Evolutionary conservation across 2,797 vertebrate species (phyloP).

Genomic region (Cynopterus sphinx): DNA sequence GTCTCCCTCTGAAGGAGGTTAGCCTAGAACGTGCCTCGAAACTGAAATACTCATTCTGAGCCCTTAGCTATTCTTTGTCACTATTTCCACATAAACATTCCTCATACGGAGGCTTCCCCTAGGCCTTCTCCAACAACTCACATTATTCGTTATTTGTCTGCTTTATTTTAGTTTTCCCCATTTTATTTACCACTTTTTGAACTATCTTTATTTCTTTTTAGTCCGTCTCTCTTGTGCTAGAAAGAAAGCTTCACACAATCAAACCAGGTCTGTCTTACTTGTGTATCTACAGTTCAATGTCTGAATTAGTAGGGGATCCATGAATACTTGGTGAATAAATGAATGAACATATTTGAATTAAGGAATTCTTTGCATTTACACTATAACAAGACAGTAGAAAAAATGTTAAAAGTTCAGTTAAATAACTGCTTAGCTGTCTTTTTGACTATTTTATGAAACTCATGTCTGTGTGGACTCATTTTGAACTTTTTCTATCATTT

Average conservation of each 20-base stretch:
- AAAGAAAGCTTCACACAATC: not conserved
- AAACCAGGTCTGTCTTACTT: not conserved
- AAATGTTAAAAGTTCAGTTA: not conserved
- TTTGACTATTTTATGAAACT: not conserved
- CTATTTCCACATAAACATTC: not conserved
- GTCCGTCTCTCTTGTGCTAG: not conserved
- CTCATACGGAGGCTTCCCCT: not conserved
- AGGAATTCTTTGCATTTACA: not conserved
- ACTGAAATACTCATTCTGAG: not conserved
- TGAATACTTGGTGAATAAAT: not conserved
- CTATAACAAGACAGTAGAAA: too few species aligned
- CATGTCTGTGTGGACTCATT: too few species aligned
- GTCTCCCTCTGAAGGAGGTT: not conserved
- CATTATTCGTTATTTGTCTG: not conserved
- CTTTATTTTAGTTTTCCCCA: not conserved
- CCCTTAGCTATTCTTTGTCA: accelerated
- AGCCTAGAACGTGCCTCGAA: not conserved
- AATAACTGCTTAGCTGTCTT: not conserved
- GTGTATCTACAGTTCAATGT: accelerated
- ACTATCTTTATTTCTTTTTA: not conserved
- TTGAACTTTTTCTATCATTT: not conserved
- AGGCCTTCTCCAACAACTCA: accelerated
- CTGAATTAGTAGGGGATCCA: not conserved
- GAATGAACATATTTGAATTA: not conserved
- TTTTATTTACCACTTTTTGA: not conserved